Conservation (phyloP, 1,140 invertebrate genomes). For the Brachionus plicatilis region DNA sequence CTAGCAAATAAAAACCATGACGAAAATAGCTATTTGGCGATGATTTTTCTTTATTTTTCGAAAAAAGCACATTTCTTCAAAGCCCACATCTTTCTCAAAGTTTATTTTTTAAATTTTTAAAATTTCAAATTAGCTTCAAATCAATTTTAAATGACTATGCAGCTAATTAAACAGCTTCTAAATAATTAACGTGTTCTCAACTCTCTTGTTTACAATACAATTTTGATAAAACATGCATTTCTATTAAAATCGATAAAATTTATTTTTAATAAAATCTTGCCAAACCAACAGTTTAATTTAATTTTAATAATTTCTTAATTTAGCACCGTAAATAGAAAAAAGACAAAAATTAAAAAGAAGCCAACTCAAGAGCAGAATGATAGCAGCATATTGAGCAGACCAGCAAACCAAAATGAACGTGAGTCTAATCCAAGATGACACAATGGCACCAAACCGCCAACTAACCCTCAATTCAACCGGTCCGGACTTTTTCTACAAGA, state of each 20-base stretch:
- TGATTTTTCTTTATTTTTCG: neutral
- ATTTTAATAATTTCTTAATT: neutral
- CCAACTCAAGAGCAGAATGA: neutral
- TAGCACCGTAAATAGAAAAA: neutral
- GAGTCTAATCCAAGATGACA: neutral
- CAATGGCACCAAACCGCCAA: neutral
- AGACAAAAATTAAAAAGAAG: neutral
- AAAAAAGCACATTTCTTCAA: neutral
- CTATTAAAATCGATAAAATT: neutral
- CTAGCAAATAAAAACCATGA: neutral
- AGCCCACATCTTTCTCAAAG: neutral
- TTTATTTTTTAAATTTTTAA: neutral
- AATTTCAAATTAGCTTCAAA: neutral
- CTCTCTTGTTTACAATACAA: neutral
- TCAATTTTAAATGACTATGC: neutral
- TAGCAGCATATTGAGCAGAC: neutral
- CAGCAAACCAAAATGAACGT: neutral
- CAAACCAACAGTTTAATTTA: neutral
- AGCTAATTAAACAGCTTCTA: neutral
- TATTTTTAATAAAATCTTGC: neutral
- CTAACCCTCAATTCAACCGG: neutral
- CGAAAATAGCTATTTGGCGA: neutral
- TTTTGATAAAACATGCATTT: neutral
- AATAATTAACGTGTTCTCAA: neutral
- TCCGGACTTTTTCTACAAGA: neutral